Conservation (phyloP, 2,888 invertebrate genomes). For the Aproaerema taeniolella region DNA sequence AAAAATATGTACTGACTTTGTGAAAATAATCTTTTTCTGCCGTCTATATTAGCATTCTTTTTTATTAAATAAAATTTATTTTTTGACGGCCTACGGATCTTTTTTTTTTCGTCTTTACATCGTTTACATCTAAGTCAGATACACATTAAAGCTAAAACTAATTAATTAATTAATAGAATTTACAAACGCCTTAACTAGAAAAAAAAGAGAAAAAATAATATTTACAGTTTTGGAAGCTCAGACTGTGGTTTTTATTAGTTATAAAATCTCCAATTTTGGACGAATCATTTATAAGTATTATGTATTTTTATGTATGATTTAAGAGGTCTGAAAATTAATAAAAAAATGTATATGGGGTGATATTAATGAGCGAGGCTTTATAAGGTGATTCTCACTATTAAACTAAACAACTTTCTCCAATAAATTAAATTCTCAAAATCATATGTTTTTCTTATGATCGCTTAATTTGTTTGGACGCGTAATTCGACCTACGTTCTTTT, state of each 20-base stretch:
- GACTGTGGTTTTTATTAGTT: neutral
- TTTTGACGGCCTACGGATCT: slow-evolving; percentile 29
- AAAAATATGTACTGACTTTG: slow-evolving; percentile 56
- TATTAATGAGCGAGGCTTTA: neutral
- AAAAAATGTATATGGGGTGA: neutral
- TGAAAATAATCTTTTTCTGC: slow-evolving; percentile 59
- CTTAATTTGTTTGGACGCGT: no score
- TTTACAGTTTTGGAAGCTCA: slow-evolving; percentile 21
- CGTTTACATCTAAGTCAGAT: slow-evolving; percentile 43
- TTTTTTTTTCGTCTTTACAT: slow-evolving; percentile 35
- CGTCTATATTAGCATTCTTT: slow-evolving; percentile 10
- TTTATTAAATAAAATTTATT: slow-evolving; percentile 32
- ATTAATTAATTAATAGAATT: no score
- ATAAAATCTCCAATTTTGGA: neutral
- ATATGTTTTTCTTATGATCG: no score
- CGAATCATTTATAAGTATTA: neutral
- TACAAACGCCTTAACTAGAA: slow-evolving; percentile 32
- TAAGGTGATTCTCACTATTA: neutral
- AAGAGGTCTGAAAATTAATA: neutral
- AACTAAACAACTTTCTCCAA: neutral
- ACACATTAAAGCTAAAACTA: slow-evolving; percentile 32
- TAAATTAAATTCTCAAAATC: no score
- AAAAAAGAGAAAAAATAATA: slow-evolving; percentile 24
- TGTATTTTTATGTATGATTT: neutral
- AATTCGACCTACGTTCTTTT: no score